phyloP scores from a whole-genome alignment of 2,113 vertebrate genomes.

The Cephalopterus ornatus region DNA sequence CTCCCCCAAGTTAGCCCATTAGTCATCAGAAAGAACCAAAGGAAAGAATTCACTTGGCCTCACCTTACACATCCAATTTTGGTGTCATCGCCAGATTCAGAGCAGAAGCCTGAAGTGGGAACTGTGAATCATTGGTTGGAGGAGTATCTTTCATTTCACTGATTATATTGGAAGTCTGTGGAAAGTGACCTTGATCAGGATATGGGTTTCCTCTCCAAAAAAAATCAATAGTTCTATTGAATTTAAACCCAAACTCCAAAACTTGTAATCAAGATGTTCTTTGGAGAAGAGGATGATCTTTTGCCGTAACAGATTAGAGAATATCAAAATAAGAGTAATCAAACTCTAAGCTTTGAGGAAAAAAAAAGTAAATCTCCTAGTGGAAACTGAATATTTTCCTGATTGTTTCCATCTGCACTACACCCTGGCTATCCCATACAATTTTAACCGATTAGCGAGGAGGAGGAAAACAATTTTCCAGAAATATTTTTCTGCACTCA shows the following conservation, averaged over 20 bases:
- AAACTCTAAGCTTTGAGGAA: neutral
- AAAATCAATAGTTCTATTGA: neutral
- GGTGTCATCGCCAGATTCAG: neutral
- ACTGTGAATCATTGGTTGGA: neutral
- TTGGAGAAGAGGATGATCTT: slow-evolving; percentile 6
- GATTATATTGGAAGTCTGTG: neutral
- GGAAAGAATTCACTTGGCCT: neutral
- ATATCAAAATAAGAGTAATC: slow-evolving; percentile 3
- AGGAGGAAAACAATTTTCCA: slow-evolving; percentile 48
- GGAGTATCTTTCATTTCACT: neutral
- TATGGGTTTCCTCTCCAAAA: neutral
- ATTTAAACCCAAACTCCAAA: neutral
- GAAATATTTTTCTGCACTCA: slow-evolving; percentile 50
- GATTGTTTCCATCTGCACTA: slow-evolving; percentile 64
- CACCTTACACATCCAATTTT: neutral
- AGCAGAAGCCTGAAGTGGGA: neutral
- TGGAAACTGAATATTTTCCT: slow-evolving; percentile 41
- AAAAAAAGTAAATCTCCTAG: neutral
- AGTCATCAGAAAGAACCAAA: neutral
- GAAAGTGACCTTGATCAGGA: neutral
- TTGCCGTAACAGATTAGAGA: neutral
- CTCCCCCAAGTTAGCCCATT: neutral
- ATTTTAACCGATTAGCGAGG: slow-evolving; percentile 18
- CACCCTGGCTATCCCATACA: neutral
- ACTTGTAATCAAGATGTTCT: slow-evolving; percentile 2